Percentiles rank a stretch among this genome's conserved stretches.
Conservation (phyloP, 2,797 vertebrate genomes). For the Aphelocoma californica region DNA sequence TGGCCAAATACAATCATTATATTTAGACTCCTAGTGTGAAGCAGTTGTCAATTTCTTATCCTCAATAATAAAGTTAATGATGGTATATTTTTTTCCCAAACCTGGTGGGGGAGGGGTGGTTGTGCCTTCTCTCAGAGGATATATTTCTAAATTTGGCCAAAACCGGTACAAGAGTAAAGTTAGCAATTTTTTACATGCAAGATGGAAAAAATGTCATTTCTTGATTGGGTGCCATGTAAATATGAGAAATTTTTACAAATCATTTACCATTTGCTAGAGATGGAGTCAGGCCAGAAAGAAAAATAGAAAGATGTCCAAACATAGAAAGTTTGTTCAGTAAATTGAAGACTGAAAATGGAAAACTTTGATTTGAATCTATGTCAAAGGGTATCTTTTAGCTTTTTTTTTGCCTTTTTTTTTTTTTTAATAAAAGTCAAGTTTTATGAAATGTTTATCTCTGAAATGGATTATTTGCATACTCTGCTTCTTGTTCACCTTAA, state of each 20-base stretch:
- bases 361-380: conserved; percentile 34
- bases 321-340: conserved; percentile 57
- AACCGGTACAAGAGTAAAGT: background rate
- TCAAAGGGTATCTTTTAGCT: background rate
- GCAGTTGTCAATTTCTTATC: background rate
- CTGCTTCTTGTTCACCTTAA: background rate
- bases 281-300: background rate
- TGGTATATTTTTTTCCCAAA: background rate
- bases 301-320: conserved; percentile 37
- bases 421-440: background rate
- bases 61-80: background rate
- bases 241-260: conserved; percentile 32
- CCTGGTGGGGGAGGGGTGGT: no score
- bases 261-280: conserved; percentile 26
- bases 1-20: background rate
- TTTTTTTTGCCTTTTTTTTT: background rate
- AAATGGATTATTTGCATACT: conserved; percentile 1
- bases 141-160: no score
- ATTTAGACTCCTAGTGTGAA: background rate
- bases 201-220: conserved; percentile 40
- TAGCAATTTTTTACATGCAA: background rate
- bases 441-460: conserved; percentile 27
- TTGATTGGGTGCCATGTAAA: conserved; percentile 26
- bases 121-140: no score
- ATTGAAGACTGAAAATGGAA: conserved; percentile 53